phyloP scores from a whole-genome alignment of 2,797 vertebrate genomes.

The Heliangelus exortis region DNA sequence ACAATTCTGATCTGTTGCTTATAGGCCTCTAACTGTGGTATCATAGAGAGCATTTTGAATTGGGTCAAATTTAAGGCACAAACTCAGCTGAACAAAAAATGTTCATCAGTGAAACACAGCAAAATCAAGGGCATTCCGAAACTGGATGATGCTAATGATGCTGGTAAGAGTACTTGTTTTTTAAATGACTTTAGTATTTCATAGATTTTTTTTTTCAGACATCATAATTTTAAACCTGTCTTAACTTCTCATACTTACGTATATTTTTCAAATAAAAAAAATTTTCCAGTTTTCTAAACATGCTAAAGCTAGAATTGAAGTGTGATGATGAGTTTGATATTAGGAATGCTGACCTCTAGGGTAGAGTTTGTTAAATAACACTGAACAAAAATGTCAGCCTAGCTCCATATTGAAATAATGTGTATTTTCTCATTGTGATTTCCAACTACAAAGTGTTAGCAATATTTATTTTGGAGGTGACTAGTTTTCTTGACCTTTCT shows the following conservation, averaged over 20 bases:
- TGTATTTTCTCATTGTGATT: background rate
- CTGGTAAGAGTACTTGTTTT: slow-evolving; percentile 79
- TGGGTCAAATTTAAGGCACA: slow-evolving; percentile 95
- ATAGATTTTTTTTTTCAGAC: background rate
- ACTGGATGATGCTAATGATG: slow-evolving; percentile 91
- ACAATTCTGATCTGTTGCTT: slow-evolving; percentile 30
- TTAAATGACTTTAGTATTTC: background rate
- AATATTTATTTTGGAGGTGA: background rate
- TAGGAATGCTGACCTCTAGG: background rate
- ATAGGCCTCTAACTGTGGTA: slow-evolving; percentile 91
- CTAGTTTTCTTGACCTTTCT: background rate
- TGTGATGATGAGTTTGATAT: background rate
- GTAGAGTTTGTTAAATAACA: background rate
- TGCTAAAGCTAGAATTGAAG: background rate
- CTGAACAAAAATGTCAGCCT: background rate
- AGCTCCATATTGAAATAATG: background rate
- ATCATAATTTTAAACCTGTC: background rate
- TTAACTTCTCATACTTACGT: background rate
- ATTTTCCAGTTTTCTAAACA: background rate
- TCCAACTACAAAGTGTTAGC: background rate
- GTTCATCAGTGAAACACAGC: slow-evolving; percentile 91
- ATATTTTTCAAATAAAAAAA: background rate
- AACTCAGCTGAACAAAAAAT: slow-evolving; percentile 91
- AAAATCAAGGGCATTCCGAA: slow-evolving; percentile 94
- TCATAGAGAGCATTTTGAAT: slow-evolving; percentile 91